phyloP scores from a whole-genome alignment of 2,113 vertebrate species.

The Zootoca vivipara region DNA sequence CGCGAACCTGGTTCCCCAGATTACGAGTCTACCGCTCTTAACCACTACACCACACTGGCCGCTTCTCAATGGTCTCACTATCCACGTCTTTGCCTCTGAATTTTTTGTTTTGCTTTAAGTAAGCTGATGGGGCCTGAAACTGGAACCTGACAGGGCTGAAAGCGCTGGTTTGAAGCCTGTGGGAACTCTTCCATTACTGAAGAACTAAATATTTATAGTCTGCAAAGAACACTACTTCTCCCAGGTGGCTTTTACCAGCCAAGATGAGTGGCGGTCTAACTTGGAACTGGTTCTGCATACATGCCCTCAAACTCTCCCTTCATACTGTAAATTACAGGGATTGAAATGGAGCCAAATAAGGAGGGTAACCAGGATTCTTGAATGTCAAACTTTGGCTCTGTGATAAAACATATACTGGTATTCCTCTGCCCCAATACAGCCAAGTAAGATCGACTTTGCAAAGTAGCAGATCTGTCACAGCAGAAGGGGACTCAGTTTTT shows the following conservation, averaged over 20 bases:
- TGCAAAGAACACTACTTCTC: neutral
- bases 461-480: neutral
- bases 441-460: neutral
- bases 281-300: neutral
- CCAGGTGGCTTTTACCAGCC: neutral
- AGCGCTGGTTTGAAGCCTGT: neutral
- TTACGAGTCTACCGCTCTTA: too few species aligned
- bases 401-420: neutral
- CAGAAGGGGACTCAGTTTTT: neutral
- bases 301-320: neutral
- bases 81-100: neutral
- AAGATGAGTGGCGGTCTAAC: neutral
- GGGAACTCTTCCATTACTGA: neutral
- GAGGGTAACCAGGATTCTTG: neutral
- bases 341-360: neutral
- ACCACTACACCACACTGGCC: too few species aligned
- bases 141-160: neutral
- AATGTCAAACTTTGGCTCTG: neutral
- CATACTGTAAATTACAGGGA: conserved; percentile 7
- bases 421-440: neutral
- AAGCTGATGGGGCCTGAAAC: neutral
- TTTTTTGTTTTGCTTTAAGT: neutral
- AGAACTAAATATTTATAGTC: neutral
- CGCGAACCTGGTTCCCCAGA: too few species aligned
- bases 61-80: neutral